These are phyloP conservation scores for Sepiola atlantica DNA, from an alignment of 2,888 invertebrate genomes.

Conservation along the genomic window DNA sequence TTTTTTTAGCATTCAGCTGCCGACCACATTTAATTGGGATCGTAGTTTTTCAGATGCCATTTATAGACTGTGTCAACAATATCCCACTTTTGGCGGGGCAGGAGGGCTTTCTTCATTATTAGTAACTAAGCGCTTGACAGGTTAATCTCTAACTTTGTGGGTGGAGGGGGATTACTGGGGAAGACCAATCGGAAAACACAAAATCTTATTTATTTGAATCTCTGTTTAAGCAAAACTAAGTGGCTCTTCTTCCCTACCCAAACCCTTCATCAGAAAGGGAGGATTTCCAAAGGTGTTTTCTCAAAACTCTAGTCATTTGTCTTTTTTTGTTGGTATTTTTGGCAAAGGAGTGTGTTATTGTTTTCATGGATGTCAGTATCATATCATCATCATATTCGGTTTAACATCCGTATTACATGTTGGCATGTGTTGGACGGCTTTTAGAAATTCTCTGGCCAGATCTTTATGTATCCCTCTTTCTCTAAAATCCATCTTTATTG, in stretches of 20 bases:
- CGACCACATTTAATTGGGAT: not conserved
- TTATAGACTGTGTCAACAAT: slow-evolving; percentile 18
- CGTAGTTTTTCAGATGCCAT: not conserved
- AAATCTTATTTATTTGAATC: not conserved
- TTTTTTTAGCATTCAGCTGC: not conserved
- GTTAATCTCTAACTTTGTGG: not conserved
- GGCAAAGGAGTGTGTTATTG: not conserved
- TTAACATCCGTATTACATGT: too few species aligned
- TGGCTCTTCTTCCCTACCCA: not conserved
- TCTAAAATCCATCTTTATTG: too few species aligned
- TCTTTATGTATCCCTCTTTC: too few species aligned
- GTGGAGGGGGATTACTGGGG: not conserved
- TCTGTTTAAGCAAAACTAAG: not conserved
- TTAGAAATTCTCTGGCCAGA: too few species aligned
- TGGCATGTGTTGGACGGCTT: too few species aligned
- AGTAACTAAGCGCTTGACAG: not conserved
- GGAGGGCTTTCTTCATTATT: not conserved
- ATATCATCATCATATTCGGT: too few species aligned
- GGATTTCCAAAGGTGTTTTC: not conserved
- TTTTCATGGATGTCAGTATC: not conserved
- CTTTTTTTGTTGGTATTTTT: not conserved
- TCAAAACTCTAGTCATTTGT: not conserved
- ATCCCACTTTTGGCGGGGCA: not conserved
- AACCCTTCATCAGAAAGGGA: not conserved
- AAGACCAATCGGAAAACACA: not conserved